Evolutionary conservation across 2,797 vertebrate genomes (phyloP).

Genomic region (Oryzias sinensis): DNA sequence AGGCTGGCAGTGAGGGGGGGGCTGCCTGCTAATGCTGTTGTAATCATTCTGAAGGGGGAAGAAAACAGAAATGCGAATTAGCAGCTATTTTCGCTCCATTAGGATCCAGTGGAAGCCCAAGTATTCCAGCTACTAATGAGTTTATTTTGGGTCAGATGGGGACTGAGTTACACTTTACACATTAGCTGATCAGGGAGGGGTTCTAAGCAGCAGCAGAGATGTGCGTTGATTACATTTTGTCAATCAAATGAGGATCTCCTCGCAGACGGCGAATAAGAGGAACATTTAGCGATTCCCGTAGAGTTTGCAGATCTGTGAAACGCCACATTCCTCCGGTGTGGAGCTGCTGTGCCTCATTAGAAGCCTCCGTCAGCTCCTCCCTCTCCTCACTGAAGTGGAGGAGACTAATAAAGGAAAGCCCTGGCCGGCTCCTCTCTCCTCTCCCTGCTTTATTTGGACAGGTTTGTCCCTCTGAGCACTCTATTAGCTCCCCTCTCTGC

Average conservation of each 20-base stretch:
- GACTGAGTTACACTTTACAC: conserved; percentile 3
- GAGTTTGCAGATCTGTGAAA: conserved; percentile 23
- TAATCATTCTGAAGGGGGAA: conserved; percentile 42
- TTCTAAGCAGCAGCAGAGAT: conserved; percentile 12
- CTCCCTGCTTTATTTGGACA: conserved; percentile 75
- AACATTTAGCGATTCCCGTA: too few species aligned
- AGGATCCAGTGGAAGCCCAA: conserved; percentile 19
- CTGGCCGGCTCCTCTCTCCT: conserved; percentile 61
- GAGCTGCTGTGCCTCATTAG: conserved; percentile 62
- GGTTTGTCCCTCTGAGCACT: conserved; percentile 70
- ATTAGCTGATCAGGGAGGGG: conserved; percentile 1
- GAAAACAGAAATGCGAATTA: conserved; percentile 57
- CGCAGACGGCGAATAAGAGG: not conserved
- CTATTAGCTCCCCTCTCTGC: conserved; percentile 68
- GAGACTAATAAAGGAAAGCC: conserved; percentile 59
- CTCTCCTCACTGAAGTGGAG: conserved; percentile 57
- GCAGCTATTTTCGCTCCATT: conserved; percentile 46
- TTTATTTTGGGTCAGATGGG: conserved; percentile 4
- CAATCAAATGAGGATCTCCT: conserved; percentile 10
- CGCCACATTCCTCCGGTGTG: conserved; percentile 59
- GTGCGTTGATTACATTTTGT: not conserved
- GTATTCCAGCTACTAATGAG: conserved; percentile 36
- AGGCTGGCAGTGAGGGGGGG: conserved; percentile 56
- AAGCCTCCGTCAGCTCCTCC: conserved; percentile 56
- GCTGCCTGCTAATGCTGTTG: conserved; percentile 63